Base-by-base conservation (phyloP, 1,140 invertebrate genomes). In the Eriocheir sinensis region DNA sequence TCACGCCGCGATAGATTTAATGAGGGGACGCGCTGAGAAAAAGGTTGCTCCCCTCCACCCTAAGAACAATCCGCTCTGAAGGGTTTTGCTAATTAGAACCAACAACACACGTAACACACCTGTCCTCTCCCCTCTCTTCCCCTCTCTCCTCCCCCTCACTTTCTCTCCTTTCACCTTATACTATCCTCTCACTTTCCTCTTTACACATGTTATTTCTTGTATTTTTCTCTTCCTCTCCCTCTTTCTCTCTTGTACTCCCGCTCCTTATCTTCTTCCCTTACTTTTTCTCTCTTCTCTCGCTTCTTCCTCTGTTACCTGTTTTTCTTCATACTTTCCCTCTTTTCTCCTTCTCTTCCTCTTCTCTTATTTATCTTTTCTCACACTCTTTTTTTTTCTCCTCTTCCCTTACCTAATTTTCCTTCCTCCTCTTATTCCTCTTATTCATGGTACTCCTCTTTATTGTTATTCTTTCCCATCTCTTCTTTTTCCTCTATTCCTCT, bases 231-330 rank as follows among this genome's bases (percentile, higher is more conserved):
- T 41, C 21, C 60, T 30, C 32, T 38, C 8, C 36, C 53, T 30
- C 60, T 21, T 21, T 72, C 27, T n/a, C 60, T n/a, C 12, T 72
- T n/a, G 3, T n/a, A 2, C n/a, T 72, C 27, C 21, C 44, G n/a
- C 41, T 3, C 12, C 48, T 32, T 30, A 4, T 90, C 86, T 36
- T 27, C 48, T 27, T 6, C 60, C 72, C 53, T 79, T n/a, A 12
- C 53, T 80, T 72, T 79, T 90, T 41, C 48, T 27, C 48, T 32
- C 48, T 3, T 93, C 80, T 44, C 72, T 40, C 6, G 41, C 91
- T 30, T 27, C 34, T 81, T 72, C 91, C 44, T 80, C 80, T 32
- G 9, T 30, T 80, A 30, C 41, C 27, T 41, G 30, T 80, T n/a
- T 38, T 48, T 60, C 3, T 36, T 34, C 34, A 21, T 12, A 15